A percentile compares a stretch with the other conserved stretches of the same genome.
These are phyloP conservation scores for Copidosoma aretas DNA, from an alignment of 2,888 invertebrate genomes.

Conservation along the genomic window DNA sequence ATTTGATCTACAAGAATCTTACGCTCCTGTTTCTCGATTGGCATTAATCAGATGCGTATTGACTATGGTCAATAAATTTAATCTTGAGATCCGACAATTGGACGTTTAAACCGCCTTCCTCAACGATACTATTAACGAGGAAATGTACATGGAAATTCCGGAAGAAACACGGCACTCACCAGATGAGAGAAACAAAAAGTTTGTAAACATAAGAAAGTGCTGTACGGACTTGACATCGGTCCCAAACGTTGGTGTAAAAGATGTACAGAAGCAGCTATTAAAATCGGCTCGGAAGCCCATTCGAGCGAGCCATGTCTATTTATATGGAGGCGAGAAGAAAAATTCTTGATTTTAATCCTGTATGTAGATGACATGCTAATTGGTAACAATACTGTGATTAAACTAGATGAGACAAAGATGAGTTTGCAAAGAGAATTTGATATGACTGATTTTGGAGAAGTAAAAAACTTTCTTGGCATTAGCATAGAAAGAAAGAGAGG, in stretches of 20 bases:
- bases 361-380: too few species aligned
- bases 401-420: too few species aligned
- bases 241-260: conserved; percentile 31
- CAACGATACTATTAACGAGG: conserved; percentile 36
- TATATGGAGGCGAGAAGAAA: conserved; percentile 3
- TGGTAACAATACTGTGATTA: too few species aligned
- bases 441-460: too few species aligned
- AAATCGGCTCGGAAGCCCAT: conserved; percentile 32
- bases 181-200: conserved; percentile 22
- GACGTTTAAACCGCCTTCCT: conserved; percentile 45
- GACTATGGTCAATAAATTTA: neutral
- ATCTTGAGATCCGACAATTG: conserved; percentile 26
- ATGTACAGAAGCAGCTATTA: conserved; percentile 30
- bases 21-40: neutral
- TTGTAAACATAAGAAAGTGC: conserved; percentile 32
- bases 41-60: neutral
- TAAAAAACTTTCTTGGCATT: too few species aligned
- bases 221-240: conserved; percentile 37
- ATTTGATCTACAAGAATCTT: neutral
- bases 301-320: conserved; percentile 37
- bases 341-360: neutral
- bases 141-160: conserved; percentile 37
- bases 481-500: too few species aligned
- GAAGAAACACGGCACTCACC: conserved; percentile 17
- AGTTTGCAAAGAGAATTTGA: too few species aligned